Evolutionary conservation across 1,140 invertebrate genomes (phyloP), one percentile per base, ranked within the genome.

Genomic region (Drosophila nigromelanica): DNA sequence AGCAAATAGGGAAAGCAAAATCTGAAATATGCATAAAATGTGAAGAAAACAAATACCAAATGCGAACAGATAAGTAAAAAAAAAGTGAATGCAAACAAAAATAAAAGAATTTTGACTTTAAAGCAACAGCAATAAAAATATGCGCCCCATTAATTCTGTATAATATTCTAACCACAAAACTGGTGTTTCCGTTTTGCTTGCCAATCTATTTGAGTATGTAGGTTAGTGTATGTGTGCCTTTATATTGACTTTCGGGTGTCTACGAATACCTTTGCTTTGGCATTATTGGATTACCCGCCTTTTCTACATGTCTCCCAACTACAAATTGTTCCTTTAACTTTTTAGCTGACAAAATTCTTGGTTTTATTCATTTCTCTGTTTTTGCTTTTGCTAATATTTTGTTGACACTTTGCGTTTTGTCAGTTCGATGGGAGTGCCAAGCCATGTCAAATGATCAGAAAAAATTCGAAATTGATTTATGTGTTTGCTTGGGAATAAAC

Each of bases 81-180:
- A 66, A 73, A 59, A 48, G 55, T 51, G 61, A 66, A 70, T 76
- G 68, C 80, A 85, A 85, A 64, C 54, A 68, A 55, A 58, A 52
- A 62, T 33, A 48, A 73, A 43, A 50, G n/a, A 76, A 86, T 68
- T 76, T 18, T 43, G 50, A 37, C 56, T 69, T 76, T 61, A 76
- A 85, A 86, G 80, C 73, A 39, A 66, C 33, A 80, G 78, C 83
- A 87, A 86, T 86, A 76, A 78, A 86, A 87, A 89, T 82, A 78
- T 89, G 71, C 83, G 83, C 78, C 58, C 83, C 82, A 86, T 86
- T 86, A 89, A 86, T 82, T 89, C 89, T 89, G 67, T 76, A 87
- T 69, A 51, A 74, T 59, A 59, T 63, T 78, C 62, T 48, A 55
- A 48, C 63, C 63, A 40, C 72, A 63, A 74, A 71, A 63, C 62